phyloP scores from a whole-genome alignment of 2,113 vertebrate genomes.

The Campylomormyrus tamandua region DNA sequence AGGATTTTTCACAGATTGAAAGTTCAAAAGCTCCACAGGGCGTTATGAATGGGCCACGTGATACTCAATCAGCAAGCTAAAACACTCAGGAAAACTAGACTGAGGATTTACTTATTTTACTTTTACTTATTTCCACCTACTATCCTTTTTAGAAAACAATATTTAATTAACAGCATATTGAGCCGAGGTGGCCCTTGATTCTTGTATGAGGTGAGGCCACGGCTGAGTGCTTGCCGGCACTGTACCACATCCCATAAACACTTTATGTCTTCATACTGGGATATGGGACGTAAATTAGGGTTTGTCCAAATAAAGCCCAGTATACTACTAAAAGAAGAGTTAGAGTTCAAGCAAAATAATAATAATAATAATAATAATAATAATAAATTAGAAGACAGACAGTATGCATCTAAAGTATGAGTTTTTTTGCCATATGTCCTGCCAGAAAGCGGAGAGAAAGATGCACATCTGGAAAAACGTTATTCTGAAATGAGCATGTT shows the following conservation, averaged over 20 bases:
- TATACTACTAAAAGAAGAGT: constrained; percentile 37
- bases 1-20: constrained; percentile 57
- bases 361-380: background rate
- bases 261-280: constrained; percentile 89
- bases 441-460: background rate
- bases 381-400: background rate
- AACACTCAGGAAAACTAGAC: constrained; percentile 27
- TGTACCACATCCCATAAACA: constrained; percentile 89
- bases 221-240: constrained; percentile 78
- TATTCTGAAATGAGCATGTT: background rate
- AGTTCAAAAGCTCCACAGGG: constrained; percentile 57
- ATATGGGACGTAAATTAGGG: constrained; percentile 56
- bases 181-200: constrained; percentile 42
- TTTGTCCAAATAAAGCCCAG: constrained; percentile 51
- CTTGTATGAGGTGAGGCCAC: constrained; percentile 81
- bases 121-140: background rate
- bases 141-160: constrained; percentile 46
- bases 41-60: constrained; percentile 49
- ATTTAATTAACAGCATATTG: constrained; percentile 61
- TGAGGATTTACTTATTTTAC: constrained; percentile 45
- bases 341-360: constrained; percentile 23
- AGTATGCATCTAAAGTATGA: background rate
- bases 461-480: constrained; percentile 7
- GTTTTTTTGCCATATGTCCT: background rate
- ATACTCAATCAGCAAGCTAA: constrained; percentile 48